Percentiles rank a stretch among this genome's conserved stretches.
phyloP scores from a whole-genome alignment of 2,888 invertebrate genomes.

The Timandra comae region DNA sequence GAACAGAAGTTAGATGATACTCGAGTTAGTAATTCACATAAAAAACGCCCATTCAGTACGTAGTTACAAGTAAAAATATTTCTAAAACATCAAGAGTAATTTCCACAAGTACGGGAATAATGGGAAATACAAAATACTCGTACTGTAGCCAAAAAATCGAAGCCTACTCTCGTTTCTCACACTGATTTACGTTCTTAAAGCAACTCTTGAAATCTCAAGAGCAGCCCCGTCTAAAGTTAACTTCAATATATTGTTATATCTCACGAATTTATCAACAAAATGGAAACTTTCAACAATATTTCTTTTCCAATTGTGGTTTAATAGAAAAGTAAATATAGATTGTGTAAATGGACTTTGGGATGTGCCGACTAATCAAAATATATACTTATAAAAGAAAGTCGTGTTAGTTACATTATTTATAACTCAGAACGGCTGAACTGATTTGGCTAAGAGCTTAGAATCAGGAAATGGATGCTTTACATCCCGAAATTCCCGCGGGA shows the following conservation, averaged over 20 bases:
- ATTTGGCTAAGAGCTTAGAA: no score
- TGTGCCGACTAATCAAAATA: no score
- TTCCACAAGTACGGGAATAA: no score
- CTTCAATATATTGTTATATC: slow-evolving; percentile 2
- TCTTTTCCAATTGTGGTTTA: slow-evolving; percentile 1
- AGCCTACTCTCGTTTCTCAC: neutral
- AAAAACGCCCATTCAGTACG: no score
- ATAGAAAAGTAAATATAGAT: slow-evolving; percentile 6
- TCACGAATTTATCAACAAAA: slow-evolving; percentile 5
- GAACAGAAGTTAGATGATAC: neutral
- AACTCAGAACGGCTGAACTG: no score
- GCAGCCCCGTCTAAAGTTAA: slow-evolving; percentile 3
- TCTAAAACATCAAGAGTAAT: no score
- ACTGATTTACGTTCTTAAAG: slow-evolving; percentile 2
- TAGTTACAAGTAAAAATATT: no score
- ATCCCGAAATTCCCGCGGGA: no score
- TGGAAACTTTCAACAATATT: neutral
- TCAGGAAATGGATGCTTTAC: no score
- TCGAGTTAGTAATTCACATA: neutral
- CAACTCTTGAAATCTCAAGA: slow-evolving; percentile 6
- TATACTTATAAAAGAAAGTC: no score
- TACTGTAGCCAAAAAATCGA: neutral
- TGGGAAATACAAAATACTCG: neutral
- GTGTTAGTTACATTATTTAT: no score
- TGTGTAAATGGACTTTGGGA: no score